These are phyloP conservation scores for Troglohyphantes excavatus DNA, from an alignment of 2,888 invertebrate species.

Conservation along the genomic window DNA sequence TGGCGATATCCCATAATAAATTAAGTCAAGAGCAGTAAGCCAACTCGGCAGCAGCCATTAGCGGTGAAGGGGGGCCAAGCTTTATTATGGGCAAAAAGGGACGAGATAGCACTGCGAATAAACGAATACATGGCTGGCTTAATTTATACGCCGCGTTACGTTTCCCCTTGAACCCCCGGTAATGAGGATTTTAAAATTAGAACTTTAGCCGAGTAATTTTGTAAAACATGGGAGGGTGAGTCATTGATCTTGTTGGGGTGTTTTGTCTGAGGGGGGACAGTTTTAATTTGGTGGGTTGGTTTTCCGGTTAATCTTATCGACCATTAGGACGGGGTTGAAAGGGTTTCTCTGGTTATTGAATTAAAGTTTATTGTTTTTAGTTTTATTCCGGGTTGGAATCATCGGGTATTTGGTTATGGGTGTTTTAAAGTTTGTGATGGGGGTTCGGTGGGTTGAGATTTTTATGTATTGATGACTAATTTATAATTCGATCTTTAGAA, in stretches of 20 bases:
- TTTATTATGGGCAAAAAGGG: constrained; percentile 43
- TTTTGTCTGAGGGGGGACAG: not conserved
- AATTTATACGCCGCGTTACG: constrained; percentile 57
- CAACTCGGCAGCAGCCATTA: constrained; percentile 33
- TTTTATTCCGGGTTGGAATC: not conserved
- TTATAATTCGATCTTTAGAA: too few species aligned
- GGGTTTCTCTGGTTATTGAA: not conserved
- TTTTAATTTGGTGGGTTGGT: constrained; percentile 46
- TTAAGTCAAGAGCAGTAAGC: constrained; percentile 53
- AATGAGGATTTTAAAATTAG: constrained; percentile 68
- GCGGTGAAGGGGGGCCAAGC: constrained; percentile 6
- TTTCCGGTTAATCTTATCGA: constrained; percentile 47
- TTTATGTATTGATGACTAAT: too few species aligned
- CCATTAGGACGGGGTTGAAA: not conserved
- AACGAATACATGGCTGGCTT: constrained; percentile 58
- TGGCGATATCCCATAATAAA: constrained; percentile 48
- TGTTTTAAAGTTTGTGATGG: not conserved
- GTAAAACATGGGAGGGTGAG: constrained; percentile 46
- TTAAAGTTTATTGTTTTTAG: not conserved
- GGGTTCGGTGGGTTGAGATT: too few species aligned
- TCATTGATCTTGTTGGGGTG: constrained; percentile 45
- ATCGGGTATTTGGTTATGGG: not conserved
- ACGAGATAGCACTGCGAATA: constrained; percentile 23
- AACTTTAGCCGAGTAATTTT: constrained; percentile 42
- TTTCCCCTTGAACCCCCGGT: constrained; percentile 36